Evolutionary conservation across 2,113 vertebrate species (phyloP).

Genomic region (Coptodon bakossiorum): DNA sequence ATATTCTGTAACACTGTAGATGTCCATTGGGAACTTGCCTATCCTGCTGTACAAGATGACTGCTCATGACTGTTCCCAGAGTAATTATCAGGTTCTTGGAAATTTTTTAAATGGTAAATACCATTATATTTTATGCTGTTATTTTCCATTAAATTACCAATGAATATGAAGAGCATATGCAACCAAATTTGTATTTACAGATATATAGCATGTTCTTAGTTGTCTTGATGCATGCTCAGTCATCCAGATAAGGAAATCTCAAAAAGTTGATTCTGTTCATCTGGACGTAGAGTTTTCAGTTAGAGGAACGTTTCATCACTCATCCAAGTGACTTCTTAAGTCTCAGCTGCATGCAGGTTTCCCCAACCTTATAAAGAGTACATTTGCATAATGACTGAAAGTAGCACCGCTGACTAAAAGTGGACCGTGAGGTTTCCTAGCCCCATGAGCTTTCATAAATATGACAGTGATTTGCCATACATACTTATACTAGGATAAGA

Average conservation of each 20-base stretch:
- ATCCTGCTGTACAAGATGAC: conserved; percentile 63
- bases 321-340: not conserved
- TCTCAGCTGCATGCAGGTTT: not conserved
- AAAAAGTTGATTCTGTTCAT: not conserved
- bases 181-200: not conserved
- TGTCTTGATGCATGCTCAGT: no score
- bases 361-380: not conserved
- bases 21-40: conserved; percentile 27
- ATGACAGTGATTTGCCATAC: not conserved
- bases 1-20: conserved; percentile 18
- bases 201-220: not conserved
- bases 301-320: not conserved
- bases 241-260: not conserved
- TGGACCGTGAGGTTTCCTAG: accelerated
- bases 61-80: conserved; percentile 31
- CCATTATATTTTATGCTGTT: not conserved
- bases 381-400: not conserved
- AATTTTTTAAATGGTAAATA: conserved; percentile 59
- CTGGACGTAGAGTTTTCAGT: not conserved
- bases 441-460: not conserved
- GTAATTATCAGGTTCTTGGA: conserved; percentile 37
- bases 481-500: not conserved
- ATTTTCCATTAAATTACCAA: not conserved
- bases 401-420: not conserved
- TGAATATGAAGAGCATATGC: not conserved